Conservation (phyloP, 2,888 invertebrate species). For the Ennomos erosarius region DNA sequence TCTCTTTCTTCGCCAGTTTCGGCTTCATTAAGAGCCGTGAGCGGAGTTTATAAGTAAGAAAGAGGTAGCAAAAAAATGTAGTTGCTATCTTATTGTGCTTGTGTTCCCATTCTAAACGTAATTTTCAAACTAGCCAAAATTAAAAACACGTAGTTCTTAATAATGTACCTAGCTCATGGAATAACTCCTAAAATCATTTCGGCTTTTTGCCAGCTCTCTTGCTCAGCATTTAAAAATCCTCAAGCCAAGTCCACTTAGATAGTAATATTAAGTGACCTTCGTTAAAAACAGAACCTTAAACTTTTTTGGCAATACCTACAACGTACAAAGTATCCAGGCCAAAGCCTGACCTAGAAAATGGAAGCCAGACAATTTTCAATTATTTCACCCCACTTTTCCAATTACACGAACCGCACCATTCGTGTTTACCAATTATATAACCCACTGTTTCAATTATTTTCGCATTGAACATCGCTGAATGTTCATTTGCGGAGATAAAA, state of each 20-base stretch:
- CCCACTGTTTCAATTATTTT: constrained; percentile 44
- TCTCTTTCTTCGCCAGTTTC: no score
- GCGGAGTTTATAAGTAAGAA: no score
- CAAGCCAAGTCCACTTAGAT: constrained; percentile 6
- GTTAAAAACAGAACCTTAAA: constrained; percentile 7
- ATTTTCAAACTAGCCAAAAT: no score
- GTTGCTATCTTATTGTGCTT: no score
- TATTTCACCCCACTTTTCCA: constrained; percentile 11
- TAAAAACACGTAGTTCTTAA: no score
- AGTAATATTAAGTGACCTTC: constrained; percentile 11
- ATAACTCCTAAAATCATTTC: background rate
- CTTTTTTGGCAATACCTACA: constrained; percentile 6
- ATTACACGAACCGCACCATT: constrained; percentile 8
- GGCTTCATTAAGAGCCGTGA: no score
- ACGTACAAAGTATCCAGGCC: background rate
- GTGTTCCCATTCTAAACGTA: no score
- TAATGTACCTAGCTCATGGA: background rate
- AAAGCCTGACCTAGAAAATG: constrained; percentile 7
- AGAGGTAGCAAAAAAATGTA: no score
- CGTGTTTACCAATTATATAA: constrained; percentile 7
- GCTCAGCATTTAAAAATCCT: constrained; percentile 11
- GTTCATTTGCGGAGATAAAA: constrained; percentile 51
- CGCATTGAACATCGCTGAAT: constrained; percentile 50
- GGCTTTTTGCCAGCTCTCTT: constrained; percentile 7
- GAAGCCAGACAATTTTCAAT: constrained; percentile 29